These are phyloP conservation scores for Sinopyrophorus schimmeli DNA, from an alignment of 2,888 invertebrate genomes.

Conservation along the genomic window DNA sequence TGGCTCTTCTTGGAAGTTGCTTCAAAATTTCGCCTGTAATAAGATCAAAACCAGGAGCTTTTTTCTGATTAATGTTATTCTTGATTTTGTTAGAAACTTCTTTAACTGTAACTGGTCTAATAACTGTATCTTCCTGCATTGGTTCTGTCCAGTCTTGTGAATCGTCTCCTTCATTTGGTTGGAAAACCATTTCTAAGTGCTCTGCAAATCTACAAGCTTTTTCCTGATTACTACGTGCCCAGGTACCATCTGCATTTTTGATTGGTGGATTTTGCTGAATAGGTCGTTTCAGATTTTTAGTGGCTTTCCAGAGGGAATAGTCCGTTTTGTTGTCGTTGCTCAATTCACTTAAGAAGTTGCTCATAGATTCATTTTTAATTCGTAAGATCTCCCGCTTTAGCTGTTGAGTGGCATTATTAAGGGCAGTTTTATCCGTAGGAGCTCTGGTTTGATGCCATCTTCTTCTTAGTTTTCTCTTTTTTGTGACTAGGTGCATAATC, in stretches of 20 bases:
- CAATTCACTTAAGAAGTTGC: slow-evolving; percentile 5
- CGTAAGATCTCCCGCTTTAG: slow-evolving; percentile 4
- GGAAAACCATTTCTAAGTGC: slow-evolving; percentile 6
- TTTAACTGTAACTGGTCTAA: no score
- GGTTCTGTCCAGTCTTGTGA: slow-evolving; percentile 4
- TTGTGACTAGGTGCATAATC: slow-evolving; percentile 7
- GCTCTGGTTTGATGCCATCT: slow-evolving; percentile 14
- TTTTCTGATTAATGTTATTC: no score
- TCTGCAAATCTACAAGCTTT: slow-evolving; percentile 10
- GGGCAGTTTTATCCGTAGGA: slow-evolving; percentile 5
- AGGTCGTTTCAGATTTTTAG: slow-evolving; percentile 4
- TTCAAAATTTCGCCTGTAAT: background rate
- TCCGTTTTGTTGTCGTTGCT: slow-evolving; percentile 9
- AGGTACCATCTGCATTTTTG: slow-evolving; percentile 6
- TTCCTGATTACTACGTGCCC: slow-evolving; percentile 9
- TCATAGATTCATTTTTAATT: no score
- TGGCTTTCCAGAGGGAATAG: slow-evolving; percentile 3
- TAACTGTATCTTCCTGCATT: background rate
- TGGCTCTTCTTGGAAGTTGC: slow-evolving; percentile 6
- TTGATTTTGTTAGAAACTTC: no score
- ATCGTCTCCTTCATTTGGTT: slow-evolving; percentile 11
- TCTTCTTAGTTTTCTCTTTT: slow-evolving; percentile 10
- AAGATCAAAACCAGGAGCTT: slow-evolving; percentile 6
- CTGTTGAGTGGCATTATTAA: slow-evolving; percentile 8
- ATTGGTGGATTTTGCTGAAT: slow-evolving; percentile 9